phyloP scores from a whole-genome alignment of 2,113 vertebrate genomes.

The Albula goreensis region DNA sequence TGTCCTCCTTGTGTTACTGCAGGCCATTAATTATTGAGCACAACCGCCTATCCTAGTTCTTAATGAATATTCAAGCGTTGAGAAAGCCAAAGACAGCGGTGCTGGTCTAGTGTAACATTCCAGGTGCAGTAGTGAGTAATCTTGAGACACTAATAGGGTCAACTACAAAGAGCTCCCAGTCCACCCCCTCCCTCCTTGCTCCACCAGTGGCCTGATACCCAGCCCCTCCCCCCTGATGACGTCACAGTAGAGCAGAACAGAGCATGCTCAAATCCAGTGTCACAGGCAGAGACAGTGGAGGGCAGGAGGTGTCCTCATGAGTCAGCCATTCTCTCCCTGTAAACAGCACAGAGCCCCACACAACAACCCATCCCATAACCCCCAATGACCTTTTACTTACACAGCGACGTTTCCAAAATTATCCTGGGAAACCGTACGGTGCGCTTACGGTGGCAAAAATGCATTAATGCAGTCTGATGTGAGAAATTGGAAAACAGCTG shows the following conservation, averaged over 20 bases:
- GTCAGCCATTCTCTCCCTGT: background rate
- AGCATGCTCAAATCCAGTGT: background rate
- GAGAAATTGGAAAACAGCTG: background rate
- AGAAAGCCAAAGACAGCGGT: background rate
- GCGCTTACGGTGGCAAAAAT: too few relatives aligned
- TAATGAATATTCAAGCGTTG: background rate
- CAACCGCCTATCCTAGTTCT: background rate
- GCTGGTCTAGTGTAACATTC: background rate
- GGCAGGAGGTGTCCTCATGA: background rate
- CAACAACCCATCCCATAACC: background rate
- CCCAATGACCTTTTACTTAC: too few relatives aligned
- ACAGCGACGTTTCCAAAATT: too few relatives aligned
- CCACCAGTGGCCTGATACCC: background rate
- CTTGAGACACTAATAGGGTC: background rate
- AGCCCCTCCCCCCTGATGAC: background rate
- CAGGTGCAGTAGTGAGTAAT: background rate
- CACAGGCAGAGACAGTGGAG: background rate
- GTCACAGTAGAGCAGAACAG: background rate
- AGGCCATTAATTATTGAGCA: background rate
- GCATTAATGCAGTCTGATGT: too few relatives aligned
- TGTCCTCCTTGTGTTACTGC: background rate
- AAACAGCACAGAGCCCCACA: background rate
- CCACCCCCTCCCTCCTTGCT: background rate
- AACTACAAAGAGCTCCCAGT: background rate
- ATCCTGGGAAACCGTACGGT: too few relatives aligned